phyloP scores from a whole-genome alignment of 2,888 invertebrate species.

The Cheilosia grossa region DNA sequence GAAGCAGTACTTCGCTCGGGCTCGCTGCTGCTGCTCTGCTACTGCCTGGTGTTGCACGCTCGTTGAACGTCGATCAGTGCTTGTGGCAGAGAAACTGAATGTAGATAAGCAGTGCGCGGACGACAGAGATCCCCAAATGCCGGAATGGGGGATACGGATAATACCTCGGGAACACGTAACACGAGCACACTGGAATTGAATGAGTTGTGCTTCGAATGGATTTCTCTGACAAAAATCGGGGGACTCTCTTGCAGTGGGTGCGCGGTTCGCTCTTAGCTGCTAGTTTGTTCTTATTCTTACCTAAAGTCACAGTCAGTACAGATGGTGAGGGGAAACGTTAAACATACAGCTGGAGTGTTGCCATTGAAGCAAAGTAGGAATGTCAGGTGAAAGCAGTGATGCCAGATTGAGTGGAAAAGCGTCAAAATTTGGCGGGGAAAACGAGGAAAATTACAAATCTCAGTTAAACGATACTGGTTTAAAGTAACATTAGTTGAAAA shows the following conservation, averaged over 20 bases:
- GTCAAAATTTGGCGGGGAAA: too few species aligned
- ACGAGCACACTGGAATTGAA: constrained; percentile 8
- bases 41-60: constrained; percentile 52
- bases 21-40: not conserved
- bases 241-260: constrained; percentile 5
- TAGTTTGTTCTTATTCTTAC: constrained; percentile 1
- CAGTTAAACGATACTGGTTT: too few species aligned
- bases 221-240: constrained; percentile 7
- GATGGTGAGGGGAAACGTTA: not conserved
- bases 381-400: too few species aligned
- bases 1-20: constrained; percentile 26
- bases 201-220: not conserved
- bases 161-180: constrained; percentile 1
- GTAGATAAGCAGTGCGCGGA: constrained; percentile 3
- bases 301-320: not conserved
- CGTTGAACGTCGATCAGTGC: constrained; percentile 14
- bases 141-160: constrained; percentile 16
- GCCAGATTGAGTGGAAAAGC: too few species aligned
- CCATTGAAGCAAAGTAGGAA: not conserved
- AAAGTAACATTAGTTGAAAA: too few species aligned
- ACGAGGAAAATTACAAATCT: too few species aligned
- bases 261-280: constrained; percentile 1
- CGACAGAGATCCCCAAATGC: constrained; percentile 27
- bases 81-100: constrained; percentile 44
- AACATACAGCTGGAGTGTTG: not conserved